Evolutionary conservation across 2,797 vertebrate species (phyloP).

Genomic region (Choloepus didactylus): DNA sequence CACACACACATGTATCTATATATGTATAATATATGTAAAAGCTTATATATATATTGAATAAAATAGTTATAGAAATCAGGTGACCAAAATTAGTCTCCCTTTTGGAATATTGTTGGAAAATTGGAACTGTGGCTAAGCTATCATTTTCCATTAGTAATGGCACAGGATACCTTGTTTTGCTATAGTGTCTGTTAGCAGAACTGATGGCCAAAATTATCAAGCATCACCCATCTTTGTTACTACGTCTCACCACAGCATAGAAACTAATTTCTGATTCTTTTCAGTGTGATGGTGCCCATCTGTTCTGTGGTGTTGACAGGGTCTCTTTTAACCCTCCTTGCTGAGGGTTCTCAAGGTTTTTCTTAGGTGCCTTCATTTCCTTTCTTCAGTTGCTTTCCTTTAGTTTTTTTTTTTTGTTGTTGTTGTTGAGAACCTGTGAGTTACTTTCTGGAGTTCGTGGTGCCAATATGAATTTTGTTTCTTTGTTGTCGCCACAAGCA

Average conservation of each 20-base stretch:
- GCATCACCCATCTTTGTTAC: background rate
- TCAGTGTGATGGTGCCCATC: background rate
- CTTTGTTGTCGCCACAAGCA: background rate
- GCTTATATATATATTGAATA: background rate
- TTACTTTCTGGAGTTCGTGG: slow-evolving; percentile 15
- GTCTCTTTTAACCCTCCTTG: background rate
- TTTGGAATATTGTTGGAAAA: background rate
- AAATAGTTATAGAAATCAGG: slow-evolving; percentile 9
- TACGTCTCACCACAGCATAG: background rate
- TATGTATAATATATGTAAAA: no score
- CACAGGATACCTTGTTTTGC: background rate
- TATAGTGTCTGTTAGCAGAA: background rate
- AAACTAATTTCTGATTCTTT: background rate
- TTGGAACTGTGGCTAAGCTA: background rate
- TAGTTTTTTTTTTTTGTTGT: background rate
- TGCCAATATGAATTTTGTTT: background rate
- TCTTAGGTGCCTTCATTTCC: background rate
- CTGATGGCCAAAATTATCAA: background rate
- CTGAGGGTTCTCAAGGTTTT: background rate
- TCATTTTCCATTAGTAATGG: background rate
- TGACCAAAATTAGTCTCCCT: background rate
- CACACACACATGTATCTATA: no score
- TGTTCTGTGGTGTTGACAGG: background rate
- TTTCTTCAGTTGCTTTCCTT: background rate
- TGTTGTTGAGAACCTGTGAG: background rate